Conservation (phyloP, 2,888 invertebrate species). For the Lasius platythorax region DNA sequence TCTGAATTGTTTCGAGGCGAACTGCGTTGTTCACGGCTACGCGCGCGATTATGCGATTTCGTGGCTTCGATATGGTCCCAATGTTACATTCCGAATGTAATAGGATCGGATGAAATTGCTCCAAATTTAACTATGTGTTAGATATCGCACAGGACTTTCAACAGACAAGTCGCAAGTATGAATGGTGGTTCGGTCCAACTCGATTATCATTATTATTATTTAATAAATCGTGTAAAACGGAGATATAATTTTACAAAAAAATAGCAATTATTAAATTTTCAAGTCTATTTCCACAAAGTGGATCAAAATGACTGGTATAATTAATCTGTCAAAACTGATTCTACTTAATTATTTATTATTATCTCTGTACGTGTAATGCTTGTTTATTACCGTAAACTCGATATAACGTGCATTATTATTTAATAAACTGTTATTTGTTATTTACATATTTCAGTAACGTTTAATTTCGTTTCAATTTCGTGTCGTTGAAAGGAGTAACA, state of each 20-base stretch:
- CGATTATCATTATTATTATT: not conserved
- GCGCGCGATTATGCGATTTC: slow-evolving; percentile 49
- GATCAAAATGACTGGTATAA: not conserved
- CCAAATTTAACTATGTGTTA: slow-evolving; percentile 30
- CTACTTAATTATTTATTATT: not conserved
- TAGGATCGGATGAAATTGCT: slow-evolving; percentile 33
- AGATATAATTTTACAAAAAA: not conserved
- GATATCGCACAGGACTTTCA: slow-evolving; percentile 3
- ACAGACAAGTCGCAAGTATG: not conserved
- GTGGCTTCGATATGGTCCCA: slow-evolving; percentile 43
- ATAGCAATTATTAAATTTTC: not conserved
- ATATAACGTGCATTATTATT: not conserved
- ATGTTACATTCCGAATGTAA: slow-evolving; percentile 41
- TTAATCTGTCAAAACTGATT: not conserved
- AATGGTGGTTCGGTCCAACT: not conserved
- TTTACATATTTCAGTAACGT: not conserved
- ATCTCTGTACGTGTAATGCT: not conserved
- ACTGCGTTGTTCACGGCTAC: slow-evolving; percentile 37
- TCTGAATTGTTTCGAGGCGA: slow-evolving; percentile 50
- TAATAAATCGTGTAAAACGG: not conserved
- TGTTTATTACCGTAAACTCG: not conserved
- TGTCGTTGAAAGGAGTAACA: not conserved
- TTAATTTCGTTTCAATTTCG: slow-evolving; percentile 24
- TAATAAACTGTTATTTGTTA: not conserved
- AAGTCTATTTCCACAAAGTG: not conserved